phyloP scores from a whole-genome alignment of 2,113 vertebrate species.

The Xenotilapia caudafasciata region DNA sequence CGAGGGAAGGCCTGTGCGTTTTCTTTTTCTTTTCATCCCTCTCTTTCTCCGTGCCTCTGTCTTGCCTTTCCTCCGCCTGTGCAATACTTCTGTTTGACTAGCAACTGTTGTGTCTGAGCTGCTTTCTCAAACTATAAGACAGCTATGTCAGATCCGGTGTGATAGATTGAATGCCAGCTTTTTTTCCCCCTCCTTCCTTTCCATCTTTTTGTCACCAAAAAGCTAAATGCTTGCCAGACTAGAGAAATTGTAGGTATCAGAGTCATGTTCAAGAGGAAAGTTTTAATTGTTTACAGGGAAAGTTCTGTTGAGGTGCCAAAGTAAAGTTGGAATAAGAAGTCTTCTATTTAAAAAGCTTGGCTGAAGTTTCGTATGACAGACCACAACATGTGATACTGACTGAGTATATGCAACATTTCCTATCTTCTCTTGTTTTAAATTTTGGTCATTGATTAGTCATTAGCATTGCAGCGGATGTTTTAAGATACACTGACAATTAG shows the following conservation, averaged over 20 bases:
- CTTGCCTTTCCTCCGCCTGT: conserved; percentile 25
- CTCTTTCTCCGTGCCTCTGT: conserved; percentile 1
- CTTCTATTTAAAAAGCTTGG: background rate
- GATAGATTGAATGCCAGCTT: conserved; percentile 34
- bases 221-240: conserved; percentile 7
- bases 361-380: background rate
- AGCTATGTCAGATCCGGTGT: conserved; percentile 24
- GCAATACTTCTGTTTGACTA: conserved; percentile 46
- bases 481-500: background rate
- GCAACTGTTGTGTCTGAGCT: conserved; percentile 57
- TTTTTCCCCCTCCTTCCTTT: background rate
- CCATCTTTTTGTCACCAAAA: background rate
- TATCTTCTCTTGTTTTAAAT: background rate
- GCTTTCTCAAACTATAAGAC: conserved; percentile 37
- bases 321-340: background rate
- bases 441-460: background rate
- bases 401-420: background rate
- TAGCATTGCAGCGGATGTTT: background rate
- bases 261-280: conserved; percentile 23
- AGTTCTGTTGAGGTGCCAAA: conserved; percentile 34
- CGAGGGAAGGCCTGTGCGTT: conserved; percentile 47
- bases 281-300: conserved; percentile 42
- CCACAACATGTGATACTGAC: background rate
- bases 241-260: background rate
- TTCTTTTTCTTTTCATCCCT: conserved; percentile 42